Conservation (phyloP, 2,113 vertebrate species). For the Grammomys dolichurus region DNA sequence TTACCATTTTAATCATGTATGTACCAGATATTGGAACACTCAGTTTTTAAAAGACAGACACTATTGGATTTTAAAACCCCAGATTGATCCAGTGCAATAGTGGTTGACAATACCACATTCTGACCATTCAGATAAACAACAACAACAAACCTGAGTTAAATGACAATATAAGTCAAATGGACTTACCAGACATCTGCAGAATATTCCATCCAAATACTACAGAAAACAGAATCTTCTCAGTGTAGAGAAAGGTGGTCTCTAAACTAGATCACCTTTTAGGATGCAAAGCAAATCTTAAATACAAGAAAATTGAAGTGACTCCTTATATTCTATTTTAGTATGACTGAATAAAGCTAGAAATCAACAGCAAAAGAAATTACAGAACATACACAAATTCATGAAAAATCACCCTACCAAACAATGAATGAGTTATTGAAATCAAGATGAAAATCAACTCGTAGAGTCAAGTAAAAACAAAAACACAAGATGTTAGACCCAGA, state of each 20-base stretch:
- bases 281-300: neutral
- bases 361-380: neutral
- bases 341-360: neutral
- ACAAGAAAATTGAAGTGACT: neutral
- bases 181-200: neutral
- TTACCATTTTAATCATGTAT: neutral
- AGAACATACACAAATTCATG: neutral
- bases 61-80: neutral
- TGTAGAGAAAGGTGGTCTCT: neutral
- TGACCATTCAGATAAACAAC: neutral
- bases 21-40: neutral
- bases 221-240: neutral
- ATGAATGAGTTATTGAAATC: neutral
- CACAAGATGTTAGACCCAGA: neutral
- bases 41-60: neutral
- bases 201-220: neutral
- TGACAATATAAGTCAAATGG: no score
- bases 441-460: neutral
- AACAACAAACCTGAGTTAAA: neutral
- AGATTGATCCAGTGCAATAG: neutral
- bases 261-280: neutral
- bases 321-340: neutral
- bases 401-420: neutral
- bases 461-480: neutral
- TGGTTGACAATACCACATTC: neutral